Evolutionary conservation across 2,113 vertebrate species (phyloP).

Genomic region (Engraulis encrasicolus): DNA sequence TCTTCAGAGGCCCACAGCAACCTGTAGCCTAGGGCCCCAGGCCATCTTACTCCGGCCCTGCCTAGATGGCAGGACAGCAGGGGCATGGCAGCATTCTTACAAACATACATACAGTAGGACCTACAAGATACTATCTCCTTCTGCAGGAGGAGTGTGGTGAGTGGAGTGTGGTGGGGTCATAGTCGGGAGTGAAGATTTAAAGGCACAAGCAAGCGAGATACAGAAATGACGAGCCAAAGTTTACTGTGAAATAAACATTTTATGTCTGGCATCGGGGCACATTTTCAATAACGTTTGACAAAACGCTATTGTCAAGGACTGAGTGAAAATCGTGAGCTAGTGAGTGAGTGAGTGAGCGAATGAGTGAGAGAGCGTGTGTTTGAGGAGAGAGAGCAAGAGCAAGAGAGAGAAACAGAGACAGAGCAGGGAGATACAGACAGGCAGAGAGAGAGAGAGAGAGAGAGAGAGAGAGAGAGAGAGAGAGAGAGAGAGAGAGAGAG

Average conservation of each 20-base stretch:
- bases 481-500: background rate
- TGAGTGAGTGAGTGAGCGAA: background rate
- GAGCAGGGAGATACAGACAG: background rate
- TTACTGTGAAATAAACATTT: background rate
- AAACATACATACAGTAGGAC: too few relatives aligned
- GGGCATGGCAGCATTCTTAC: too few relatives aligned
- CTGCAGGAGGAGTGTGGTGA: too few relatives aligned
- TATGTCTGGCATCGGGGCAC: background rate
- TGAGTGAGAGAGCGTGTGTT: background rate
- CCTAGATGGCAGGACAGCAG: too few relatives aligned
- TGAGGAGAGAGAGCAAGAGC: background rate
- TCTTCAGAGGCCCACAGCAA: too few relatives aligned
- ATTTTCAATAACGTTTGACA: background rate
- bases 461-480: background rate
- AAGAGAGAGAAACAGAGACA: background rate
- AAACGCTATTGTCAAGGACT: background rate
- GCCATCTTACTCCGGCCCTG: too few relatives aligned
- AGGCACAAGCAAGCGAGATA: conserved; percentile 13
- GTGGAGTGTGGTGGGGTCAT: too few relatives aligned
- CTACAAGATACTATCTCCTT: too few relatives aligned
- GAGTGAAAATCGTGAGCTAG: background rate
- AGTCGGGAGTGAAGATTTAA: too few relatives aligned
- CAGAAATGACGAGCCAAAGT: background rate
- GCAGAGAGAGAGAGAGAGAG: background rate
- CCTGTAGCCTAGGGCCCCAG: too few relatives aligned